phyloP scores from a whole-genome alignment of 2,113 vertebrate species.

The Psittacula cyanocephala region DNA sequence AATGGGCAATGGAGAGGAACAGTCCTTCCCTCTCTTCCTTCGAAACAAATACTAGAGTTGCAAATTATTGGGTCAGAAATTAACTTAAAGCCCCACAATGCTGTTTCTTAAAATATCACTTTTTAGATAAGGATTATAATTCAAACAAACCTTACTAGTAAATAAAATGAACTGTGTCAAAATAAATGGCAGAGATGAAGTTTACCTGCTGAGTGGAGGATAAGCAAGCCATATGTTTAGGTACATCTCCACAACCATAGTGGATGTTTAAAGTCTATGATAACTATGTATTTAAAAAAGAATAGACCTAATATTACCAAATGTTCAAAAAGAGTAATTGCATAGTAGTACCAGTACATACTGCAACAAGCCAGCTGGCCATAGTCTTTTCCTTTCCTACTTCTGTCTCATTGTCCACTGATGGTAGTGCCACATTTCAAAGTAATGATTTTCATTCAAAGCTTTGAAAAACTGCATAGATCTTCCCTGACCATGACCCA shows the following conservation, averaged over 20 bases:
- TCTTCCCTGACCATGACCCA: constrained; percentile 36
- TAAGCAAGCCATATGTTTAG: neutral
- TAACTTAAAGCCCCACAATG: neutral
- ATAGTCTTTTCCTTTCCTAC: neutral
- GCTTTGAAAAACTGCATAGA: constrained; percentile 57
- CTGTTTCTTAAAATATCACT: neutral
- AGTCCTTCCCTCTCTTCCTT: neutral
- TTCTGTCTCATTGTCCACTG: neutral
- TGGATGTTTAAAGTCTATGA: neutral
- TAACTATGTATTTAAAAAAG: neutral
- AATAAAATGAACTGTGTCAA: neutral
- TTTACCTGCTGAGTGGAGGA: neutral
- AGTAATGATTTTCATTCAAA: neutral
- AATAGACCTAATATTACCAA: neutral
- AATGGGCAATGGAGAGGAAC: neutral
- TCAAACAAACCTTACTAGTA: neutral
- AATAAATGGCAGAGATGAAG: neutral
- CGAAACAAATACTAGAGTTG: neutral
- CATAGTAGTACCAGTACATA: neutral
- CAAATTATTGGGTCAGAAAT: neutral
- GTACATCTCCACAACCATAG: neutral
- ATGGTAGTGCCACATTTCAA: neutral
- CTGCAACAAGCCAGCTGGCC: neutral
- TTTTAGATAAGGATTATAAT: neutral
- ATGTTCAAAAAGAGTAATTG: neutral